These are phyloP conservation scores for Chaetops frenatus DNA, from an alignment of 2,113 vertebrate genomes.

Conservation along the genomic window DNA sequence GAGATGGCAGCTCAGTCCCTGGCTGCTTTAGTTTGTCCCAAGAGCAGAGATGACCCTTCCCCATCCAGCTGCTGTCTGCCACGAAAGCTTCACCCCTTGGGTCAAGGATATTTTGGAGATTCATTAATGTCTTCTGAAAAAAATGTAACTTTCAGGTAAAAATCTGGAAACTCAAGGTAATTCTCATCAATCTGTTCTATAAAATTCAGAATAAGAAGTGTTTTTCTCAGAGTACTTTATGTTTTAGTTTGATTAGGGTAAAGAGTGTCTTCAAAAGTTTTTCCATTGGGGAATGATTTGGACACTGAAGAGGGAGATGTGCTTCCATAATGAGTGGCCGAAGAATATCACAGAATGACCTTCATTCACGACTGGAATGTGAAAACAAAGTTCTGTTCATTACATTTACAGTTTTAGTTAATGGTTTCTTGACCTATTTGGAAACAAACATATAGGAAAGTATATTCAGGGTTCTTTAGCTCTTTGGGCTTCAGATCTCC, in stretches of 20 bases:
- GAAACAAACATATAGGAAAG: background rate
- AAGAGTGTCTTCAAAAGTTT: background rate
- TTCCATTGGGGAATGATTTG: background rate
- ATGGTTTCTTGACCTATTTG: background rate
- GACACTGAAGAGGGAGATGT: background rate
- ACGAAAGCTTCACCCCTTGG: background rate
- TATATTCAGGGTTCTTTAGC: background rate
- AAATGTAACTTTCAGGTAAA: background rate
- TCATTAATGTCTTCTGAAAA: background rate
- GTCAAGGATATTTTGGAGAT: background rate
- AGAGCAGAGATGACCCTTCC: background rate
- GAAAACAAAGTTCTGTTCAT: background rate
- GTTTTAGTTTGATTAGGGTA: background rate
- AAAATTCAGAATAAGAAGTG: background rate
- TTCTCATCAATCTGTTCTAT: background rate
- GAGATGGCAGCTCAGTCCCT: background rate
- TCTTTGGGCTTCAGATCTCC: background rate
- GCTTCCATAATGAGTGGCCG: background rate
- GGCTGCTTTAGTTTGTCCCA: background rate
- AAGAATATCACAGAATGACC: background rate
- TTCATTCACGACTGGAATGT: background rate
- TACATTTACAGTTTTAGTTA: background rate
- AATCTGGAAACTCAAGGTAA: background rate
- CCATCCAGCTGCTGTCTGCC: background rate
- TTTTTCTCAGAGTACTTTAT: background rate